Base-by-base conservation (phyloP, 2,797 vertebrate genomes). In the Cyclura pinguis region DNA sequence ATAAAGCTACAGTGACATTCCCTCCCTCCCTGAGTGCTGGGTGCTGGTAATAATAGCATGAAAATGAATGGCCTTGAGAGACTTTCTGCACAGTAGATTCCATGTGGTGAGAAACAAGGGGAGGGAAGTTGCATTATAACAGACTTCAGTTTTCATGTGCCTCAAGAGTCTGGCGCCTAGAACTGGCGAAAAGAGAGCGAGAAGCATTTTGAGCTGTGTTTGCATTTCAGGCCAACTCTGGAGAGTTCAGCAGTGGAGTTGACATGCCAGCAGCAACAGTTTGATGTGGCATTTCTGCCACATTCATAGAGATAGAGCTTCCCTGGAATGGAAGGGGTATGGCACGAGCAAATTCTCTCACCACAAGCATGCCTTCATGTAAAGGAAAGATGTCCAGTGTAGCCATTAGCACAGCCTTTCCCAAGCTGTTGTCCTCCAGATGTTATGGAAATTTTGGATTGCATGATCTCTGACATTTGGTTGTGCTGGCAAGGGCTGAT, bases 61-160 rank as follows among this genome's bases (percentile, higher is more conserved):
- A 47, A 38, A 90, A 76, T 47, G 78, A 42, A 86, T 64, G 80
- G 57, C 67, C 64, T 73, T 90, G 84, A 59, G 77, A 73, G 64
- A 76, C 35, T 10, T 83, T 83, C 57, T 87, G 55, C 29, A n/a
- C 69, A 55, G 74, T 42, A 38, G 52, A 27, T 57, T n/a, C 69
- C 57, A 13, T 81, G 52, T 52, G 38, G 29, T 35, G n/a, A n/a
- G 50, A 57, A 81, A 59, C 52, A 22, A 50, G 55, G 29, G 27
- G 47, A 64, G 72, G 47, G 78, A 38, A 64, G 55, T 77, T 83
- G 55, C n/a, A 52, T 47, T 24, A n/a, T 35, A 67, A 14, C 22
- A 67, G 22, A 35, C 35, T 32, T 83, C n/a, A 8, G 80, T 47
- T 76, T 38, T 64, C 0, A 6, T 62, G 20, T 24, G 52, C 18